A percentile compares a stretch with the other conserved stretches of the same genome.
Evolutionary conservation across 1,140 invertebrate species (phyloP).

Genomic region (Zophobas atratus): DNA sequence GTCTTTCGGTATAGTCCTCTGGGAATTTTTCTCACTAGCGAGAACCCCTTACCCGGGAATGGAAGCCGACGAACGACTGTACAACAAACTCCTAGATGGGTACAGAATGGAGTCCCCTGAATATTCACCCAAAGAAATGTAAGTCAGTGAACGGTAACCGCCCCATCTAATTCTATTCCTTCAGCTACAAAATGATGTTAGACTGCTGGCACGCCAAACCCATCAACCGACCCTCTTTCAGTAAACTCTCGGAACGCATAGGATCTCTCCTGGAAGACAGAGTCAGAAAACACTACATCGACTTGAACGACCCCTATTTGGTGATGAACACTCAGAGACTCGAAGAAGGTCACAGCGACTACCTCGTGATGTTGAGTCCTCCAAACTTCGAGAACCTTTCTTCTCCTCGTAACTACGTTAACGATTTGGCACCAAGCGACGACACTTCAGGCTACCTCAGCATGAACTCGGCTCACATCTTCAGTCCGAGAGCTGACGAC

Average conservation of each 20-base stretch:
- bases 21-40: constrained; percentile 95
- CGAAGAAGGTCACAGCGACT: constrained; percentile 76
- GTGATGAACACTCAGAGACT: constrained; percentile 76
- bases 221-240: constrained; percentile 83
- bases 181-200: constrained; percentile 86
- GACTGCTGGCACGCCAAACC: constrained; percentile 90
- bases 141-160: constrained; percentile 59
- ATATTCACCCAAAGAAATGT: constrained; percentile 84
- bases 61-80: constrained; percentile 80
- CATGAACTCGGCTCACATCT: constrained; percentile 67
- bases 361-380: constrained; percentile 81
- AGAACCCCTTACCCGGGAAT: constrained; percentile 91
- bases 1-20: constrained; percentile 94
- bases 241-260: constrained; percentile 80
- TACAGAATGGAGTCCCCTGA: constrained; percentile 89
- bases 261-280: constrained; percentile 87
- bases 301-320: constrained; percentile 86
- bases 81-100: constrained; percentile 84
- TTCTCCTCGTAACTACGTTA: constrained; percentile 72
- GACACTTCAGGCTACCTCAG: constrained; percentile 65
- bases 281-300: constrained; percentile 87
- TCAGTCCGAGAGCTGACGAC: constrained; percentile 65
- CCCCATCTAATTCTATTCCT: too few species aligned
- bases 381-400: constrained; percentile 78
- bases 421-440: constrained; percentile 62